These are phyloP conservation scores for Pachyramphus minor DNA, from an alignment of 2,113 vertebrate species.

Conservation along the genomic window DNA sequence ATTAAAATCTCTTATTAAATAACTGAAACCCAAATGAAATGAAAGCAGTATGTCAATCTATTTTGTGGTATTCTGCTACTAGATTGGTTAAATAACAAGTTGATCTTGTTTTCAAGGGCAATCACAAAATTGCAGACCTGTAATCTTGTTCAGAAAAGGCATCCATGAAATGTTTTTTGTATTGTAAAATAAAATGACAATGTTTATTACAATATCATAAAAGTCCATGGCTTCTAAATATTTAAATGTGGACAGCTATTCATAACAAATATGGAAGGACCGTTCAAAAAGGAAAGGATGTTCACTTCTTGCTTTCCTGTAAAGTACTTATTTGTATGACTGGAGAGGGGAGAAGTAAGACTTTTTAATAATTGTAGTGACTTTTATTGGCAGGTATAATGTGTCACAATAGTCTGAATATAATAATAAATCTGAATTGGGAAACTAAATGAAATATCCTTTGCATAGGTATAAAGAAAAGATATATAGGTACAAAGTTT, in stretches of 20 bases:
- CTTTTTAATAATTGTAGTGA: not conserved
- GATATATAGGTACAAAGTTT: too few relatives aligned
- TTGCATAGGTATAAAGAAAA: not conserved
- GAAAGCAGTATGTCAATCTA: not conserved
- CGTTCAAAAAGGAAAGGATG: not conserved
- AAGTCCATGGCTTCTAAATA: not conserved
- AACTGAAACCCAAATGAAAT: not conserved
- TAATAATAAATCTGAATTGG: not conserved
- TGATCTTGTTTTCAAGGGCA: not conserved
- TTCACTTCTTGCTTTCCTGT: not conserved
- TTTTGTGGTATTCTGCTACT: not conserved
- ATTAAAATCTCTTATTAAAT: not conserved
- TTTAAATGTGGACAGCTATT: not conserved
- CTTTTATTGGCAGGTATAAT: not conserved
- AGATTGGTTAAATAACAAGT: not conserved
- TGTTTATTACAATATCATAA: not conserved
- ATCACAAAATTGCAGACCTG: not conserved
- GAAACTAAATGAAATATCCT: not conserved
- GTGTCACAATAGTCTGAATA: not conserved
- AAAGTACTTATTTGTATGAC: not conserved
- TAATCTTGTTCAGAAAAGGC: not conserved
- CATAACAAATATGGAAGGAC: not conserved
- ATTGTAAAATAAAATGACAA: not conserved
- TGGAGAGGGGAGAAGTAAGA: not conserved
- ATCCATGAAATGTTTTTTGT: not conserved